Base-by-base conservation (phyloP, 2,888 invertebrate genomes). In the Hermodice carunculata region DNA sequence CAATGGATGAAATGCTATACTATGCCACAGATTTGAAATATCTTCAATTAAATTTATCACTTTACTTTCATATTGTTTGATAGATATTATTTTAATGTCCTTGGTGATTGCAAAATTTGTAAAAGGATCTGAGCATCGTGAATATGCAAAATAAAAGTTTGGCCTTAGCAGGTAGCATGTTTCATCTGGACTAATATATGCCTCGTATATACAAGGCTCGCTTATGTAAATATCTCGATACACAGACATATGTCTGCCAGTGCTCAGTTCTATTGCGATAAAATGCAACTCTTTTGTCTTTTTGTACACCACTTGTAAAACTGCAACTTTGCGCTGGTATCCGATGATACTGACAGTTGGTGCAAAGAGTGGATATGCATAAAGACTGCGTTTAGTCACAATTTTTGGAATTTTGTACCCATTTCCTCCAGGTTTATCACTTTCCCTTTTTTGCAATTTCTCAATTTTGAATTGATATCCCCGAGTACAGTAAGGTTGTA, bases 1-100 rank as follows among this genome's bases (percentile, higher is more conserved):
- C 28, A 53, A 49, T 14, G 67, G 67, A 46, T 67, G 53, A 32
- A 67, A 67, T 28, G 67, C 67, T 29, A 67, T 61, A 46, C 64
- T 64, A 29, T 64, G 62, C 67, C 67, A 67, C 43, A 63, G 53
- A 26, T 46, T 54, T 19, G 64, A 60, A n/a, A 64, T 64, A 40
- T 67, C 67, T 43, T 64, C 59, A 14, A 67, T 64, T 4, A 61
- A 29, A 26, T 64, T 59, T 2, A 42, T 54, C 28, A 67, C 61
- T 32, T 64, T 37, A 34, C 64, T 64, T 17, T 56, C 57, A 32
- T 54, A 63, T 17, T 49, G 42, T 26, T 34, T 40, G 22, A 67
- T 64, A 19, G 59, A 49, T 28, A 67, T 56, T 11, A 64, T 57
- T 26, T 58, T 57, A 43, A 67, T 67, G 52, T 67, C 67, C 49